phyloP scores from a whole-genome alignment of 2,113 vertebrate species.

The Psilopogon haemacephalus region DNA sequence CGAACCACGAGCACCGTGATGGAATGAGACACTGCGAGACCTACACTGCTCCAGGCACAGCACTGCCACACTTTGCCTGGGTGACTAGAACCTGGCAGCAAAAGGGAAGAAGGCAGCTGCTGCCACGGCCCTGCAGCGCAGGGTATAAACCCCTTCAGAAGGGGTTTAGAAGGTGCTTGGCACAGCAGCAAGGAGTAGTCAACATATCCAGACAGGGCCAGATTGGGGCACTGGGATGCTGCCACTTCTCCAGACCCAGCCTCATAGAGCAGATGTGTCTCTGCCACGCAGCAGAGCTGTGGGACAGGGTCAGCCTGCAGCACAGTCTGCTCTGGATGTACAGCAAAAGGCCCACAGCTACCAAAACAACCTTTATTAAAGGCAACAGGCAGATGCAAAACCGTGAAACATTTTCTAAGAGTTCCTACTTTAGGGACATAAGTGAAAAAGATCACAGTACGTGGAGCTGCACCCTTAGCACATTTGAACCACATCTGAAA shows the following conservation, averaged over 20 bases:
- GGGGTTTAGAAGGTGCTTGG: too few species aligned
- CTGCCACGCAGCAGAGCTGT: too few species aligned
- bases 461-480: background rate
- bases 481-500: background rate
- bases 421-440: background rate
- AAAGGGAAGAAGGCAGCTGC: background rate
- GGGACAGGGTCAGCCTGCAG: background rate
- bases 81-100: background rate
- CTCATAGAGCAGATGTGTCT: too few species aligned
- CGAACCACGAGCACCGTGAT: background rate
- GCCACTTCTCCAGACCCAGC: background rate
- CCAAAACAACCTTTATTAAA: background rate
- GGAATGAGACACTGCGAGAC: too few species aligned
- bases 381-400: background rate
- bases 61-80: too few species aligned
- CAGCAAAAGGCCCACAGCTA: background rate
- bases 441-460: background rate
- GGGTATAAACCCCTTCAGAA: too few species aligned
- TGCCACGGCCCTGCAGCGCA: background rate
- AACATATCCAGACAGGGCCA: background rate
- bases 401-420: fast-evolving
- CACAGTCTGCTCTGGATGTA: fast-evolving
- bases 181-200: too few species aligned
- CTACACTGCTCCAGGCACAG: too few species aligned
- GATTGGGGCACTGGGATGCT: background rate